Conservation (phyloP, 2,113 vertebrate species). For the Erinaceus europaeus region DNA sequence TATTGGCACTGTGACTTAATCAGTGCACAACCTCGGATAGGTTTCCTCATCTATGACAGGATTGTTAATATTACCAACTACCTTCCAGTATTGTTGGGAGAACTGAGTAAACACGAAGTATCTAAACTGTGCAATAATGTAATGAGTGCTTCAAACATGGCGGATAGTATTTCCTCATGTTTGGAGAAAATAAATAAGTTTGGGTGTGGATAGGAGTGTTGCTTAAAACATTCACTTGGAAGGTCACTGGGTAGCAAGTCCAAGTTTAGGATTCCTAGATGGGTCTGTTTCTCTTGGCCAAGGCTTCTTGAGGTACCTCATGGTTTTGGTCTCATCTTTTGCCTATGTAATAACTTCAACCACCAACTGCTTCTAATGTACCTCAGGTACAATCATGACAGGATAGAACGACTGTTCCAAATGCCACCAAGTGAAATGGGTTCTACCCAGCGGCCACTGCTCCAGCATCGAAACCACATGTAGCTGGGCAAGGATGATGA, state of each 20-base stretch:
- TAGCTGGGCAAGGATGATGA: neutral
- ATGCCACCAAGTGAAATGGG: neutral
- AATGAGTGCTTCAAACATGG: neutral
- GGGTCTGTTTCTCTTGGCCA: neutral
- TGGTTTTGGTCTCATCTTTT: neutral
- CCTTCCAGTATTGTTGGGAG: neutral
- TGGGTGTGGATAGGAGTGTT: neutral
- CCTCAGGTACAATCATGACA: neutral
- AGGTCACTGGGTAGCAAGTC: neutral
- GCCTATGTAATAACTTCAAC: neutral
- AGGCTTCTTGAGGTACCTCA: neutral
- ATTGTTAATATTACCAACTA: neutral
- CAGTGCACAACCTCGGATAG: neutral
- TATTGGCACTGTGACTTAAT: neutral
- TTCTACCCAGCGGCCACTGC: neutral
- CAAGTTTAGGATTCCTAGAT: neutral
- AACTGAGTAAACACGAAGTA: neutral
- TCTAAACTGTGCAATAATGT: neutral
- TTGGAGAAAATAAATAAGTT: constrained; percentile 1
- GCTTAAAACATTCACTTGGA: neutral
- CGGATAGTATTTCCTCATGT: neutral
- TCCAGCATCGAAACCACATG: neutral
- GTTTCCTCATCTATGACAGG: neutral
- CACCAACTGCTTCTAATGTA: neutral
- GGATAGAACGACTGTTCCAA: neutral